Conservation (phyloP, 2,113 vertebrate genomes). For the Pelvicachromis taeniatus region DNA sequence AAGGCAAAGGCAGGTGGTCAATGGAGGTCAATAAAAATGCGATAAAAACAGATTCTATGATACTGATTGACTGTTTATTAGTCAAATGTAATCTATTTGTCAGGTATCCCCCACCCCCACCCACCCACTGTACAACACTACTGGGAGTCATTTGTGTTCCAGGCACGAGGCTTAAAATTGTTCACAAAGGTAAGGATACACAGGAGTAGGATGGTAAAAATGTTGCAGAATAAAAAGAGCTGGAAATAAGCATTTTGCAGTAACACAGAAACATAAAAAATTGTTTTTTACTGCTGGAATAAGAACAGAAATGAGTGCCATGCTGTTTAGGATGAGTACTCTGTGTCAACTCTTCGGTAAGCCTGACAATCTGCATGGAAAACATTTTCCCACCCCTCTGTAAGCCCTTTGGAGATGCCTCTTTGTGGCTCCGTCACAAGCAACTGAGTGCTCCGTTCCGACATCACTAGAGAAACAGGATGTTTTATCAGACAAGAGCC, state of each 20-base stretch:
- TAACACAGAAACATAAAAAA: neutral
- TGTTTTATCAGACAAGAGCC: constrained; percentile 56
- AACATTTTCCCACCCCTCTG: neutral
- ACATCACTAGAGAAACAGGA: constrained; percentile 39
- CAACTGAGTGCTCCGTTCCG: constrained; percentile 10
- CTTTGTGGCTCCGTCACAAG: constrained; percentile 11
- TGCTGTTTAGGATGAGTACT: neutral
- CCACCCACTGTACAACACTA: neutral
- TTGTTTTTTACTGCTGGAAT: neutral
- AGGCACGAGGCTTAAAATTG: neutral
- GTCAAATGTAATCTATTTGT: neutral
- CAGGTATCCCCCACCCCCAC: neutral
- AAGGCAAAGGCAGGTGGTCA: neutral
- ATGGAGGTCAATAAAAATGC: neutral
- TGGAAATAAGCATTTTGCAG: neutral
- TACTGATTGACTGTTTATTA: neutral
- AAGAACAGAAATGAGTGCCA: neutral
- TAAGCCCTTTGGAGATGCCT: neutral
- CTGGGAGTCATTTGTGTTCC: neutral
- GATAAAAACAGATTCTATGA: neutral
- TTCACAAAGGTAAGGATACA: neutral
- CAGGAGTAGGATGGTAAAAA: neutral
- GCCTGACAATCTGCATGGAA: neutral
- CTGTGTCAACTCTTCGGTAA: neutral
- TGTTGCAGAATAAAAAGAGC: neutral